Percentiles rank a stretch among this genome's conserved stretches.
Conservation (phyloP, 2,888 invertebrate species). For the Nemapogon koenigi region DNA sequence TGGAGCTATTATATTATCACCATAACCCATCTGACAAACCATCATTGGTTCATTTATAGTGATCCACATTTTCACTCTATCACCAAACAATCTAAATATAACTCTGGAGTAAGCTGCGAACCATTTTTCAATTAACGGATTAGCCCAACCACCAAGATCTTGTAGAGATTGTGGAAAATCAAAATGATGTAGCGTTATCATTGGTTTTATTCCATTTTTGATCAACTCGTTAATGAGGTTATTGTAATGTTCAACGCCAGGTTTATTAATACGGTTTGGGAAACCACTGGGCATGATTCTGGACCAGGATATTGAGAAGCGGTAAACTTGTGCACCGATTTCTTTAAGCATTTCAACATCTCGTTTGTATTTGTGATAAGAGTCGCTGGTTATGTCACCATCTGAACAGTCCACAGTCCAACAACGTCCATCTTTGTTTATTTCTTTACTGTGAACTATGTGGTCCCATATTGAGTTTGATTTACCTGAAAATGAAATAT, state of each 20-base stretch:
- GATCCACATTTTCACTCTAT: constrained; percentile 55
- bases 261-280: constrained; percentile 53
- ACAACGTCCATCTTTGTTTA: constrained; percentile 13
- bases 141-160: constrained; percentile 58
- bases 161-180: constrained; percentile 58
- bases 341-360: constrained; percentile 10
- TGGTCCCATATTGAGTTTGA: constrained; percentile 64
- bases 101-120: constrained; percentile 47
- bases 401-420: background rate
- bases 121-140: constrained; percentile 43
- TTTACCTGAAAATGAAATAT: constrained; percentile 47
- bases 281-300: constrained; percentile 67
- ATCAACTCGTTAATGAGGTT: constrained; percentile 63
- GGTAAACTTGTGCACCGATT: constrained; percentile 33
- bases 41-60: constrained; percentile 61
- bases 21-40: constrained; percentile 44
- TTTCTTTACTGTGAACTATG: constrained; percentile 28
- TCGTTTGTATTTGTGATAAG: constrained; percentile 9
- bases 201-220: constrained; percentile 64
- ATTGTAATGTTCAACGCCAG: constrained; percentile 27
- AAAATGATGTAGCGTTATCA: constrained; percentile 61
- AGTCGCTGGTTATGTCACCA: constrained; percentile 7
- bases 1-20: constrained; percentile 26
- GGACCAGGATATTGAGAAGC: constrained; percentile 70
- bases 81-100: constrained; percentile 42